Evolutionary conservation across 2,888 invertebrate genomes (phyloP).

Genomic region (Crioceris asparagi): DNA sequence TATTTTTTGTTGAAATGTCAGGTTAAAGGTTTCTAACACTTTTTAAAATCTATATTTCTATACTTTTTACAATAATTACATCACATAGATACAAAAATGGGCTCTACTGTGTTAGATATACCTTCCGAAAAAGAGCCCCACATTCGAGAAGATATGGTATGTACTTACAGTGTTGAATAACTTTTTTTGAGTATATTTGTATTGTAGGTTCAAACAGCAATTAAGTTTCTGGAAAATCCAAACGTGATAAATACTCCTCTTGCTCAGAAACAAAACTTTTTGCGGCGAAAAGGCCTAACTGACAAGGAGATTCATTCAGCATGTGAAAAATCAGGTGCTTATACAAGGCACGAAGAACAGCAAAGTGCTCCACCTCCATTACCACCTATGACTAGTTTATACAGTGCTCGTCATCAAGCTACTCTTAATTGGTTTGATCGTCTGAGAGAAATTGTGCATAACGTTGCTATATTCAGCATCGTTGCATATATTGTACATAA

Average conservation of each 20-base stretch:
- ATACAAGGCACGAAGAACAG: conserved; percentile 29
- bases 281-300: conserved; percentile 65
- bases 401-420: conserved; percentile 19
- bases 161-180: conserved; percentile 1
- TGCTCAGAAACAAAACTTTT: conserved; percentile 68
- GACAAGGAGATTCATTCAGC: conserved; percentile 65
- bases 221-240: conserved; percentile 79
- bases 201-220: conserved; percentile 69
- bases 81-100: no score
- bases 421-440: conserved; percentile 40
- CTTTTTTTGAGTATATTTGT: conserved; percentile 2
- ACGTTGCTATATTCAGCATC: conserved; percentile 64
- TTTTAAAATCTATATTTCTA: no score
- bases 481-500: conserved; percentile 68
- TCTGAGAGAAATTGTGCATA: conserved; percentile 59
- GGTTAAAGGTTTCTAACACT: no score
- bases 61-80: no score
- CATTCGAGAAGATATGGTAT: conserved; percentile 17
- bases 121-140: neutral
- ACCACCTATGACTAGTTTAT: conserved; percentile 21
- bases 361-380: conserved; percentile 20
- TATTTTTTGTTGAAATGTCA: no score
- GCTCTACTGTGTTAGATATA: no score
- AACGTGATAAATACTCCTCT: conserved; percentile 67
- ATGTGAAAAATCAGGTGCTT: conserved; percentile 52